These are phyloP conservation scores for Lordiphosa stackelbergi DNA, from an alignment of 1,140 invertebrate species.

Conservation along the genomic window DNA sequence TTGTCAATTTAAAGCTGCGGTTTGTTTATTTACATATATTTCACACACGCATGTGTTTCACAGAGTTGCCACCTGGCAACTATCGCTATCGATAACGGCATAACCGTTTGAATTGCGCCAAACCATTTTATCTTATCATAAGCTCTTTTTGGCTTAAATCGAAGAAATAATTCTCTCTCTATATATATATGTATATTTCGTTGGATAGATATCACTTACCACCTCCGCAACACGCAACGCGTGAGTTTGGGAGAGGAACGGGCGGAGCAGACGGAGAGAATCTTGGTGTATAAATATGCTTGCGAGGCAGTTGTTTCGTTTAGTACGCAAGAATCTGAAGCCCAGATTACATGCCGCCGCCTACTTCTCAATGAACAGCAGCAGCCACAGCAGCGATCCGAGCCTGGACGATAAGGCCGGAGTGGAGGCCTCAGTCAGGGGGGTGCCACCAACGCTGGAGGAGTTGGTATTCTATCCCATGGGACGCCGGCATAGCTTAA, in stretches of 20 bases:
- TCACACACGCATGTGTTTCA: no score
- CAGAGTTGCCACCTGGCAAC: no score
- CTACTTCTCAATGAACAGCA: background rate
- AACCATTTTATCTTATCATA: no score
- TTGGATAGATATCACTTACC: no score
- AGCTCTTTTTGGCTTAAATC: no score
- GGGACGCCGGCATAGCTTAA: background rate
- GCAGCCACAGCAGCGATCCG: slow-evolving; percentile 6
- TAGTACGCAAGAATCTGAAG: slow-evolving; percentile 13
- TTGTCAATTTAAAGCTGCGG: no score
- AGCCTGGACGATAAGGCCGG: background rate
- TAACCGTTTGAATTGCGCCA: no score
- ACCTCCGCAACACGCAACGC: no score
- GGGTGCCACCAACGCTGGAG: slow-evolving; percentile 5
- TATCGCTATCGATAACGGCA: no score
- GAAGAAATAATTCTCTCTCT: no score
- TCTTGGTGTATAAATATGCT: slow-evolving; percentile 27
- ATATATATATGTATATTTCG: no score
- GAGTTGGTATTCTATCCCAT: slow-evolving; percentile 40
- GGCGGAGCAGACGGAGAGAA: background rate
- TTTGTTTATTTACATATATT: no score
- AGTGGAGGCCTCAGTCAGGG: background rate
- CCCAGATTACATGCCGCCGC: slow-evolving; percentile 1
- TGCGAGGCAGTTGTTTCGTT: slow-evolving; percentile 8
- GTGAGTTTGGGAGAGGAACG: background rate